Evolutionary conservation across 2,888 invertebrate species (phyloP), one percentile per base, ranked within the genome.

Genomic region (Nomada fucata): DNA sequence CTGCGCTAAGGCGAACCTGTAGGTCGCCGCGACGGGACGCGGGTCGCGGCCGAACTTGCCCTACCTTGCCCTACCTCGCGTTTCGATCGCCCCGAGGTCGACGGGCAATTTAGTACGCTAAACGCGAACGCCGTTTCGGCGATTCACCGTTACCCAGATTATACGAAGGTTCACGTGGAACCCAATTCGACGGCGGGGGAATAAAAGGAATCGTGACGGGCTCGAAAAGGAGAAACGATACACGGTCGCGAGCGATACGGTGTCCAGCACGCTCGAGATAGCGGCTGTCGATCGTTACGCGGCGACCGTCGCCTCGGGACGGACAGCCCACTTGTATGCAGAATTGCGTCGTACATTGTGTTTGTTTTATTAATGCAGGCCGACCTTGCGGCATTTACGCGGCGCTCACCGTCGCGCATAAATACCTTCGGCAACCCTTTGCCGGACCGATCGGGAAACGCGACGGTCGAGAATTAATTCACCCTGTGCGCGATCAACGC

Each of bases 301-400:
- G 86, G 84, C 84, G 83, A 83, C 87, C 85, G 79, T 83, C 82
- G 87, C 85, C 85, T 85, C 87, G 82, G 84, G 83, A 87, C 84
- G 88, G 88, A 88, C 86, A 84, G 85, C 78, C 84, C 82, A 87
- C 86, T 86, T 88, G 87, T 86, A 88, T 91, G 90, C 90, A 90
- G 87, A 88, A 89, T 91, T 90, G 91, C 91, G 91, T 91, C 90
- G 90, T 91, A 92, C 90, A 91, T 92, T 93, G 90, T 93, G 93
- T 93, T 93, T 93, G 93, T 93, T 93, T 93, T 93, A 93, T 93
- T 93, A 93, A 93, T 93, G 92, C 89, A 90, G 88, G 84, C 84
- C 91, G 92, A 91, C 92, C 92, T 93, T 93, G 91, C 88, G 86
- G 86, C 85, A 85, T 88, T 88, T 81, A 86, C 78, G 86, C 86